Percentiles rank a stretch among this genome's conserved stretches.
These are phyloP conservation scores for Agriotes lineatus DNA, from an alignment of 2,888 invertebrate species.

Conservation along the genomic window DNA sequence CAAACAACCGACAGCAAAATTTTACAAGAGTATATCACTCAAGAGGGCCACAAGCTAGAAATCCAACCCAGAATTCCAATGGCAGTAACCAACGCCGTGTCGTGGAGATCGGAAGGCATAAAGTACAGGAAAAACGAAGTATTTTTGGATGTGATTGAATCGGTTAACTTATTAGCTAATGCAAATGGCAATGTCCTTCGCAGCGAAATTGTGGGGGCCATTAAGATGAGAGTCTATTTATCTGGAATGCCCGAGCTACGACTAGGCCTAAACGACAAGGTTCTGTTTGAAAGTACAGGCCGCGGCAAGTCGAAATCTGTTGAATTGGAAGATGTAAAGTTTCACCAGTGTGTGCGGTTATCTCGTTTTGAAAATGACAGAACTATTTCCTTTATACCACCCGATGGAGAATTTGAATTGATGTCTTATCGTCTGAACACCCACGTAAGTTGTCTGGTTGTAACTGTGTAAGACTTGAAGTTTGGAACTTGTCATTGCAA, in stretches of 20 bases:
- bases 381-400: slow-evolving; percentile 98
- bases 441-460: slow-evolving; percentile 78
- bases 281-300: slow-evolving; percentile 97
- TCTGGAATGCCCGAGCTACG: slow-evolving; percentile 99
- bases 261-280: slow-evolving; percentile 96
- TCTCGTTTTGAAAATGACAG: slow-evolving; percentile 98
- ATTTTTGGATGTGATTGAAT: slow-evolving; percentile 98
- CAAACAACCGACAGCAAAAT: slow-evolving; percentile 99
- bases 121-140: slow-evolving; percentile 99
- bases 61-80: slow-evolving; percentile 96
- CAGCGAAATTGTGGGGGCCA: slow-evolving; percentile 98
- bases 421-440: slow-evolving; percentile 98
- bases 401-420: slow-evolving; percentile 98
- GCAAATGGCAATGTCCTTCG: slow-evolving; percentile 96
- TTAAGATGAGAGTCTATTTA: slow-evolving; percentile 98
- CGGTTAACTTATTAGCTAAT: slow-evolving; percentile 95
- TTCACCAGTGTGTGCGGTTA: slow-evolving; percentile 97
- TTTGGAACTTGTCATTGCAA: background rate
- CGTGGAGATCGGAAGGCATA: slow-evolving; percentile 98
- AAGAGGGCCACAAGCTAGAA: slow-evolving; percentile 97
- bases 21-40: slow-evolving; percentile 97
- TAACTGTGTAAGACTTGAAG: background rate
- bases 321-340: slow-evolving; percentile 98
- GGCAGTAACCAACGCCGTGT: slow-evolving; percentile 99
- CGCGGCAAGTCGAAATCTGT: slow-evolving; percentile 98